phyloP scores from a whole-genome alignment of 2,888 invertebrate genomes.

The Mamestra brassicae region DNA sequence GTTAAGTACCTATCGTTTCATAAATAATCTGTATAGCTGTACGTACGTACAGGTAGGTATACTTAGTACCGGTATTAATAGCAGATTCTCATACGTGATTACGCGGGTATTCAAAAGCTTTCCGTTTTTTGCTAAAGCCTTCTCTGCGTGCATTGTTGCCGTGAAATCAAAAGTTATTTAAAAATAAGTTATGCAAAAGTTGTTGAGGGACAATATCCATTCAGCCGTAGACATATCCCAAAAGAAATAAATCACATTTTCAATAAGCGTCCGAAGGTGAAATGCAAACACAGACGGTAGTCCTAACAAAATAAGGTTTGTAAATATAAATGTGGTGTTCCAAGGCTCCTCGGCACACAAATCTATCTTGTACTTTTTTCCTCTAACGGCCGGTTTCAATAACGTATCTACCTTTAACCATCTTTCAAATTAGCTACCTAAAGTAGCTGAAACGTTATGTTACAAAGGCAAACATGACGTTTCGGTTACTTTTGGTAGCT shows the following conservation, averaged over 20 bases:
- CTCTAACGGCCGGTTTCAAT: neutral
- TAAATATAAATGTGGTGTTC: conserved; percentile 62
- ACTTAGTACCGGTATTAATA: conserved; percentile 44
- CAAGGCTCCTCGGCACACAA: conserved; percentile 39
- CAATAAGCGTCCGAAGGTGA: conserved; percentile 64
- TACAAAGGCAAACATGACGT: too few species aligned
- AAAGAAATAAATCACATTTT: conserved; percentile 74
- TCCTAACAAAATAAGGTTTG: conserved; percentile 73
- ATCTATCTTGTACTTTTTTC: conserved; percentile 38
- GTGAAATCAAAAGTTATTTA: conserved; percentile 22
- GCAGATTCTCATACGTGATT: conserved; percentile 46
- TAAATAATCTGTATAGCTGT: conserved; percentile 77
- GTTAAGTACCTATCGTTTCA: conserved; percentile 80
- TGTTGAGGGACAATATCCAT: conserved; percentile 49
- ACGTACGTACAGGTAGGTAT: conserved; percentile 52
- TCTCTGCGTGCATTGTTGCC: neutral
- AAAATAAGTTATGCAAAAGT: conserved; percentile 32
- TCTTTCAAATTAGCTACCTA: too few species aligned
- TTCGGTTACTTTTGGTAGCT: too few species aligned
- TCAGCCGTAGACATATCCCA: conserved; percentile 60
- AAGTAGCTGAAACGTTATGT: too few species aligned
- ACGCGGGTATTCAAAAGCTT: conserved; percentile 28
- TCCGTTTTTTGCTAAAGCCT: conserved; percentile 13
- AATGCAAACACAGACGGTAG: conserved; percentile 67
- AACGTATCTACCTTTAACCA: too few species aligned